A percentile compares a stretch with the other conserved stretches of the same genome.
These are phyloP conservation scores for Turritopsis rubra DNA, from an alignment of 30 jellyfish, hydroid and myxozoan genomes.

Conservation along the genomic window DNA sequence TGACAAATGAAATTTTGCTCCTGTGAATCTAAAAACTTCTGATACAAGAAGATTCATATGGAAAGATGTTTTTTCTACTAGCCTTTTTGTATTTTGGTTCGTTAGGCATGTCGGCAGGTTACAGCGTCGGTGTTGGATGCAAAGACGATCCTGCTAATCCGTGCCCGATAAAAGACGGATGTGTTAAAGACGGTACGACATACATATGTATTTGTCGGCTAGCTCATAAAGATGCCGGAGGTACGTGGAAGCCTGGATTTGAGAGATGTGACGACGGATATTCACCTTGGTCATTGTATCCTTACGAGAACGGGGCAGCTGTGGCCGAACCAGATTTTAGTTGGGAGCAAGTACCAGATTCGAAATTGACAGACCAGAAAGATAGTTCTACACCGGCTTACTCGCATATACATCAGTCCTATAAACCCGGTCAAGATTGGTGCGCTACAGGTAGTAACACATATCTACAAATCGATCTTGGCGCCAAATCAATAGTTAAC, in stretches of 20 bases:
- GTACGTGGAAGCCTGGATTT: conserved; percentile 1
- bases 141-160: background rate
- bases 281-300: conserved; percentile 20
- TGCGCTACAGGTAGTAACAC: conserved; percentile 2
- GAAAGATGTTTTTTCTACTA: background rate
- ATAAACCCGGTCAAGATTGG: background rate
- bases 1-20: background rate
- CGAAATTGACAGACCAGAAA: background rate
- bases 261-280: conserved; percentile 1
- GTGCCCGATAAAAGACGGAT: background rate
- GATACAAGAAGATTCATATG: background rate
- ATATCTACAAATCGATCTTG: conserved; percentile 17
- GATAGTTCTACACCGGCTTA: background rate
- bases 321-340: background rate
- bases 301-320: background rate
- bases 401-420: background rate
- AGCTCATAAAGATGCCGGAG: background rate
- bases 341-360: background rate
- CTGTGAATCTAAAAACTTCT: no score
- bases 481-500: background rate
- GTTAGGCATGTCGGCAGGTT: background rate
- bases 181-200: background rate
- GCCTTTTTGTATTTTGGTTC: background rate
- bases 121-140: background rate
- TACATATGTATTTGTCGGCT: background rate